Base-by-base conservation (phyloP, 2,113 vertebrate genomes). In the Gallinago media region DNA sequence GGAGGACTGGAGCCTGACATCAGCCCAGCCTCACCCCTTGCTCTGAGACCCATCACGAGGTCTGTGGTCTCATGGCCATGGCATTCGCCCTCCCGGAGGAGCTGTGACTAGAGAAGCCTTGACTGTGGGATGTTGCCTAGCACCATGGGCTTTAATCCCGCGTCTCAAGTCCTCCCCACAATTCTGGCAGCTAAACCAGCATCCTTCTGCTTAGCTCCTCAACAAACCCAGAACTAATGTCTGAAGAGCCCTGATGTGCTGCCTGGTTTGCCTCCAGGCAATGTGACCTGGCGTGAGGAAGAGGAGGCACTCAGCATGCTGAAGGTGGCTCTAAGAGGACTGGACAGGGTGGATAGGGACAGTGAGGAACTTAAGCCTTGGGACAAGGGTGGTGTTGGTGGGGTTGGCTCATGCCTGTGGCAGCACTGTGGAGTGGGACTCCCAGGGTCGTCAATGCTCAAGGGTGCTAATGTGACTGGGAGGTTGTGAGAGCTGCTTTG, bases 1-100 rank as follows among this genome's bases (percentile, higher is more conserved):
- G 91, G 75, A 95, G 26, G 71, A 65, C 44, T 91, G 54, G 16
- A 80, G 55, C 36, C 76, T 91, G 72, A 83, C 80, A 88, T 95
- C 93, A 96, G 22, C 44, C n/a, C 40, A 36, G 49, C 75, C 95
- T 94, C 89, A 66, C 67, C 46, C 68, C 19, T 92, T 1, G 5
- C 46, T 88, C 66, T 44, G 59, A 83, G 55, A 83, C 36, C 80
- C 11, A 5, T 77, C 89, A 83, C 0, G 4, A 96, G 54, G 46
- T 61, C 62, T 80, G 19, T 88, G 63, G 82, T 94, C 89, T 95
- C 86, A 95, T 4, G 21, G 40, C 75, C 76, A n/a, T 76, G 83
- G 89, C 82, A 83, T 95, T 80, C 71, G 8, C 23, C 12, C 44
- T 94, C 79, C 83, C 5, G 0, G 54, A 83, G 44, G 18, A 88